Base-by-base conservation (phyloP, 1,140 invertebrate genomes). In the Eriosoma lanigerum region DNA sequence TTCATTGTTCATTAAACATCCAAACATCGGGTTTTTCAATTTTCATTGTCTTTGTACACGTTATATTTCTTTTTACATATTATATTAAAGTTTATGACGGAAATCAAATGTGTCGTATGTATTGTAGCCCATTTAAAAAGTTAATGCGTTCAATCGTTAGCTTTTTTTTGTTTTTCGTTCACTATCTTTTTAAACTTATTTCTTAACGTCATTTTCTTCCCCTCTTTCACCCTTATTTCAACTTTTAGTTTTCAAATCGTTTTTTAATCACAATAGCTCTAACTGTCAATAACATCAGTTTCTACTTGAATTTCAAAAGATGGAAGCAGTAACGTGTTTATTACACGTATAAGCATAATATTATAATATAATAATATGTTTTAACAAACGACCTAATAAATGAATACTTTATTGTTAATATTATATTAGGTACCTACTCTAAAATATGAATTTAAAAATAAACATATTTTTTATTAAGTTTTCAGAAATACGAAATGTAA, bases 141-240 rank as follows among this genome's bases (percentile, higher is more conserved):
- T 78, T 78, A 78, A 78, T 78, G 75, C 38, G n/a, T 60, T 78
- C 56, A 78, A 78, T 78, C 75, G 75, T 78, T 78, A 78, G 56
- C 56, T 38, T 21, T 62, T 46, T 8, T 68, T 68, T 46, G 13
- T 68, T 48, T 48, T n/a, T 48, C 54, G 32, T 3, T 44, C 24
- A 8, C 46, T 17, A 72, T 72, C 48, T 52, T 72, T 70, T 52
- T 52, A n/a, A 15, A 72, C 48, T 72, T 52, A 29, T 52, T 68
- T 72, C 6, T 17, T 12, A 4, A 38, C 32, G 32, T 12, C 26
- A 29, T 72, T 52, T 72, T 10, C 24, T 72, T 38, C 17, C 13
- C 26, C 15, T 13, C 26, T 12, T 10, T 68, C 46, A 1, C 48
- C 13, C 6, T 17, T n/a, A 4, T n/a, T n/a, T 68, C 21, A 21